Base-by-base conservation (phyloP, 1,140 invertebrate species). In the Diprion similis region DNA sequence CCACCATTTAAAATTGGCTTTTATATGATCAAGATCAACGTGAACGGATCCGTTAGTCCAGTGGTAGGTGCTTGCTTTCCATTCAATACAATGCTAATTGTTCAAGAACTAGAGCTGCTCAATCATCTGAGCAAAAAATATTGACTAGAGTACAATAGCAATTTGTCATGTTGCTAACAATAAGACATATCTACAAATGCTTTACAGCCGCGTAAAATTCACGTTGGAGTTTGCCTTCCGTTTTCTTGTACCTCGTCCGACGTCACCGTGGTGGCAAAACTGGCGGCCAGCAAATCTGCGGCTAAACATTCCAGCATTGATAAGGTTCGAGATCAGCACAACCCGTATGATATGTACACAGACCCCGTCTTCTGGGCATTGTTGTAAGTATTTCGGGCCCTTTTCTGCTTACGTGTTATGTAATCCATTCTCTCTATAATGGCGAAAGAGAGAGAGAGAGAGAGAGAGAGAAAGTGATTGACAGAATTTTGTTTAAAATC, bases 211-310 rank as follows among this genome's bases (percentile, higher is more conserved):
- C 80, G 90, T 78, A 86, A 90, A 8, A 86, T 95, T 46, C 91
- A 94, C 71, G 83, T 95, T 13, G 94, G 94, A 0, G 83, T 95
- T 1, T 96, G 94, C 80, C 85, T 95, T 51, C 94, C 94, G 8
- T 89, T 89, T 46, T 89, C 90, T 0, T 96, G 94, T 82, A 87
- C 84, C 7, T 89, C 90, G 15, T 79, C 89, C 10, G 93, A 94
- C 73, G 91, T 94, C 8, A 77, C 83, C 13, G 79, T 85, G 4
- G 87, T 95, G 74, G 89, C 92, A 70, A 86, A 88, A 79, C 84
- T 89, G 11, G 90, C 91, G 0, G 79, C 80, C 3, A 80, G 84
- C 66, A 80, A 87, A 68, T 72, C 70, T 15, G 80, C 84, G 2
- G 73, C 70, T 1, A 84, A 81, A 66, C 75, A 85, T 70, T 81